A percentile compares a stretch with the other conserved stretches of the same genome.
Evolutionary conservation across 2,888 invertebrate genomes (phyloP).

Genomic region (Acanthosoma haemorrhoidale): DNA sequence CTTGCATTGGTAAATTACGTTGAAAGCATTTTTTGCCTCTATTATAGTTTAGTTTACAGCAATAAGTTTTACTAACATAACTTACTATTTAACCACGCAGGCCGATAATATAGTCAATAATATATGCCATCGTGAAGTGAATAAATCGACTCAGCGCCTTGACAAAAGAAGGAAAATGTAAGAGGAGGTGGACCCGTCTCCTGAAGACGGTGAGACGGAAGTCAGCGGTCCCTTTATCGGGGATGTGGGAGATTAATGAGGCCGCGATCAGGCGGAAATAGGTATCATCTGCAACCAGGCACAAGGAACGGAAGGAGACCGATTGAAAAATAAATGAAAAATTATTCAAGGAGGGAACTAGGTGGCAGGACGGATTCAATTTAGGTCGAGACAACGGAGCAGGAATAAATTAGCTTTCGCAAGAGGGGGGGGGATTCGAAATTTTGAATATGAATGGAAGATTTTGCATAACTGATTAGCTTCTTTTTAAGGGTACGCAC

Average conservation of each 20-base stretch:
- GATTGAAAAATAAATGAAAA: conserved; percentile 40
- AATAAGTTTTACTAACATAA: too few species aligned
- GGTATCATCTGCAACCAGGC: conserved; percentile 1
- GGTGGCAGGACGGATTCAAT: conserved; percentile 24
- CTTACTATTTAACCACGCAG: too few species aligned
- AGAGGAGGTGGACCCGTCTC: background rate
- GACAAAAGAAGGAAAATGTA: too few species aligned
- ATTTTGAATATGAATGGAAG: conserved; percentile 86
- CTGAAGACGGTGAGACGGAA: background rate
- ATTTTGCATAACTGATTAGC: conserved; percentile 80
- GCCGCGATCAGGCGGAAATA: conserved; percentile 1
- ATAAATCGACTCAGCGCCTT: too few species aligned
- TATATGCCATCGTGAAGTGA: too few species aligned
- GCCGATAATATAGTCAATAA: too few species aligned
- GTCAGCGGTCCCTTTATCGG: background rate
- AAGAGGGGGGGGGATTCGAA: conserved; percentile 64
- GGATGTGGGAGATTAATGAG: background rate
- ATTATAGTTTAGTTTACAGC: too few species aligned
- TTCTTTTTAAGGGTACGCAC: conserved; percentile 5
- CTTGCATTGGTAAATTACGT: too few species aligned
- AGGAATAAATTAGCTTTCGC: conserved; percentile 37
- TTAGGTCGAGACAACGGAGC: conserved; percentile 18
- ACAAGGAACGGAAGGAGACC: conserved; percentile 10
- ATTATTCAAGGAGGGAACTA: conserved; percentile 33
- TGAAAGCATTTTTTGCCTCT: too few species aligned